Percentiles rank a stretch among this genome's conserved stretches.
Evolutionary conservation across 1,140 invertebrate species (phyloP).

Genomic region (Archivesica marissinica): DNA sequence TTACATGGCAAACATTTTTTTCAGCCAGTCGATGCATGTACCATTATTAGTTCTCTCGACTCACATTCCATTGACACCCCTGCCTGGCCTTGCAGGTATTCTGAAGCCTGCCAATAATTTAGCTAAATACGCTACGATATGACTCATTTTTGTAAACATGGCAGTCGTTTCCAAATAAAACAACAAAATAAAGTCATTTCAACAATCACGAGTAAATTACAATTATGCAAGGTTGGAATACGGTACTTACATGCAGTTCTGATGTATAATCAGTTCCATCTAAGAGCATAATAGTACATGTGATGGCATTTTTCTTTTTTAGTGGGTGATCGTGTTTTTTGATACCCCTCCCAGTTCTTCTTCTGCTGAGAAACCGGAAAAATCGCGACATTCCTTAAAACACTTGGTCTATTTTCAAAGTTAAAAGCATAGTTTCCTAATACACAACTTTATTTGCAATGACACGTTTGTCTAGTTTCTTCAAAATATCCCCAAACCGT

Average conservation of each 20-base stretch:
- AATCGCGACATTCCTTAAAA: slow-evolving; percentile 77
- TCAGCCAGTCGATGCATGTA: no score
- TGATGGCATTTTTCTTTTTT: slow-evolving; percentile 80
- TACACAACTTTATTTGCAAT: background rate
- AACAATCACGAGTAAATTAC: no score
- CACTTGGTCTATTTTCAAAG: background rate
- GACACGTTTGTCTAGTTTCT: background rate
- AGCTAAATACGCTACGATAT: no score
- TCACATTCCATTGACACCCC: no score
- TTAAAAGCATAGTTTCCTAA: slow-evolving; percentile 16
- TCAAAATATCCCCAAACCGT: slow-evolving; percentile 22
- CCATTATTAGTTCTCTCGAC: no score
- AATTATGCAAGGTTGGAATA: no score
- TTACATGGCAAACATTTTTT: no score
- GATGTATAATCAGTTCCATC: slow-evolving; percentile 81
- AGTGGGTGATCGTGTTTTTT: slow-evolving; percentile 65
- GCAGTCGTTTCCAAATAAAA: no score
- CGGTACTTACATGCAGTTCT: slow-evolving; percentile 81
- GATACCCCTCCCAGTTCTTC: slow-evolving; percentile 76
- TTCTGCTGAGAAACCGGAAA: slow-evolving; percentile 81
- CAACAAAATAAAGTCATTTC: no score
- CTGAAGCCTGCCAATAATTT: no score
- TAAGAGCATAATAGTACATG: slow-evolving; percentile 80
- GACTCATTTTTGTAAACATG: no score
- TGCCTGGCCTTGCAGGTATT: no score